Evolutionary conservation across 2,888 invertebrate genomes (phyloP).

Genomic region (Papilio gigon): DNA sequence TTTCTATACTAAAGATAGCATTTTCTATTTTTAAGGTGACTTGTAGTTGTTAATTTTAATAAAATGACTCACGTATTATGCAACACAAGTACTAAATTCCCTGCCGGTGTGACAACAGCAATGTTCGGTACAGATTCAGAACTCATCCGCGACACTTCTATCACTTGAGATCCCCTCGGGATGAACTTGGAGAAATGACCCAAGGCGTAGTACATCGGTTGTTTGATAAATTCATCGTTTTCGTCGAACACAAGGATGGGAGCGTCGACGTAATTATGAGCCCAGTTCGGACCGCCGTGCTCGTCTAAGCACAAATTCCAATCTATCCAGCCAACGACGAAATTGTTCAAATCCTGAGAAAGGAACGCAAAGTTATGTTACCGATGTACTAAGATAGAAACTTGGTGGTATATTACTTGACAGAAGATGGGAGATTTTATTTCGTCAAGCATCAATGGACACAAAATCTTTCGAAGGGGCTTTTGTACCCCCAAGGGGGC

Average conservation of each 20-base stretch:
- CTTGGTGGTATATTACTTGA: too few species aligned
- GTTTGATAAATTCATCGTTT: constrained; percentile 90
- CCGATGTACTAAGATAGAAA: too few species aligned
- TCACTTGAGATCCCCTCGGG: constrained; percentile 78
- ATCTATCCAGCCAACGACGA: constrained; percentile 91
- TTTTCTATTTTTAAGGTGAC: too few species aligned
- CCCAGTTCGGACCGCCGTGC: constrained; percentile 91
- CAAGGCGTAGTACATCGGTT: constrained; percentile 92
- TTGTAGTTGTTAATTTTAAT: too few species aligned
- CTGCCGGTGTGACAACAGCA: constrained; percentile 61
- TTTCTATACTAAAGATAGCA: too few species aligned
- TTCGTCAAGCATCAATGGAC: too few species aligned
- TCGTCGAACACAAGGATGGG: constrained; percentile 79
- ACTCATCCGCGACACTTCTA: constrained; percentile 49
- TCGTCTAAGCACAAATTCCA: constrained; percentile 92
- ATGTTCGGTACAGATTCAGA: constrained; percentile 48
- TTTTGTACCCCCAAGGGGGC: too few species aligned
- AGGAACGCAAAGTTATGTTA: background rate
- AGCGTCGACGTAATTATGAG: constrained; percentile 88
- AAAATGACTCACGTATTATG: constrained; percentile 64
- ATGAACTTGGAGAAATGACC: constrained; percentile 90
- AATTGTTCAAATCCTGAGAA: constrained; percentile 85
- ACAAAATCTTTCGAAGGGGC: too few species aligned
- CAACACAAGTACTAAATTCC: constrained; percentile 63
- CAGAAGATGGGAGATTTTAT: too few species aligned